Evolutionary conservation across 1,140 invertebrate genomes (phyloP).

Genomic region (Pachypeltis micranthus): DNA sequence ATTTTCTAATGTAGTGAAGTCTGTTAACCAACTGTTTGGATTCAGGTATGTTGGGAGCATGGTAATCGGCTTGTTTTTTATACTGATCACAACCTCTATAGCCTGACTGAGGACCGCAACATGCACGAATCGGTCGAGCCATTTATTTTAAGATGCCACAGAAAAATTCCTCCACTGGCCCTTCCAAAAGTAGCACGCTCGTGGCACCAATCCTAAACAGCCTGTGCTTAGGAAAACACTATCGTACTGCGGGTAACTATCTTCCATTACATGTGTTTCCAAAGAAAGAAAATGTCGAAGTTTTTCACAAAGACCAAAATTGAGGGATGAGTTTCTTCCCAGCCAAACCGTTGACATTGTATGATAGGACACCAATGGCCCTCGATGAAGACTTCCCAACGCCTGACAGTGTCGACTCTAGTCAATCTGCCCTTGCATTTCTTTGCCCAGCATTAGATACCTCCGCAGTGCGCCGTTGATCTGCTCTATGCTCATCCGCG

Average conservation of each 20-base stretch:
- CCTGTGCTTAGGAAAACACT: not conserved
- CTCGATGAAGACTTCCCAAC: no score
- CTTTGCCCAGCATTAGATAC: no score
- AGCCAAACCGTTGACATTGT: not conserved
- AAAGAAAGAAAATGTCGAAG: not conserved
- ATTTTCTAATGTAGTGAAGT: not conserved
- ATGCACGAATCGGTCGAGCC: not conserved
- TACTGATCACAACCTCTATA: not conserved
- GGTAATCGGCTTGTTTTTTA: not conserved
- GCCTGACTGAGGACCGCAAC: not conserved
- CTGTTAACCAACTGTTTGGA: not conserved
- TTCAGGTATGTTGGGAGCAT: not conserved
- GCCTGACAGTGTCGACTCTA: no score
- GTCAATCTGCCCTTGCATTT: no score
- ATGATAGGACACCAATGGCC: not conserved
- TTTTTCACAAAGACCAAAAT: not conserved
- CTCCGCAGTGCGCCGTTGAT: no score
- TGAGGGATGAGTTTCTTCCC: not conserved
- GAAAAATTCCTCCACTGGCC: constrained; percentile 1
- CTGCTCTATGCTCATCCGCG: no score
- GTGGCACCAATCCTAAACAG: not conserved
- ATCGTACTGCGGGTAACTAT: not conserved
- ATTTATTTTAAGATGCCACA: not conserved
- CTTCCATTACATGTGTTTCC: not conserved
- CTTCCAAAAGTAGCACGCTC: not conserved